Conservation (phyloP, 2,888 invertebrate genomes). For the Drosophila pegasa region DNA sequence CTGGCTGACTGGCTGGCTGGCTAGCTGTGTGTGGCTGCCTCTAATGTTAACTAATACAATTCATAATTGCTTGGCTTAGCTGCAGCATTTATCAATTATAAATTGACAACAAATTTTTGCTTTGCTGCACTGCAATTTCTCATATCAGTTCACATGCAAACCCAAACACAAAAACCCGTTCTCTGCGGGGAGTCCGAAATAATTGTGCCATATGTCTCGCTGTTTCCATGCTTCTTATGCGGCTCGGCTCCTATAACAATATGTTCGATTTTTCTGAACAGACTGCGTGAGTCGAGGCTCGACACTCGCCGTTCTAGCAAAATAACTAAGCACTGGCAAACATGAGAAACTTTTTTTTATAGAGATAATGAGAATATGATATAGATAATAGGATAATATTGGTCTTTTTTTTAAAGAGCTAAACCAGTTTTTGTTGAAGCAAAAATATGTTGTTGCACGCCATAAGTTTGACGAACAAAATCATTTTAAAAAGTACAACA, state of each 20-base stretch:
- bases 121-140: constrained; percentile 1
- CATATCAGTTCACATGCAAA: constrained; percentile 17
- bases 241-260: constrained; percentile 2
- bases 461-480: no score
- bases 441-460: no score
- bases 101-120: neutral
- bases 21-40: neutral
- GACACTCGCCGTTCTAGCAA: neutral
- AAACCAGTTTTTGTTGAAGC: no score
- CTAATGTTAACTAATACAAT: neutral
- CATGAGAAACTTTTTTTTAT: neutral
- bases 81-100: constrained; percentile 3
- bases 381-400: no score
- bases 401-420: no score
- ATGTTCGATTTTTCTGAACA: constrained; percentile 4
- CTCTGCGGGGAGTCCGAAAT: constrained; percentile 9
- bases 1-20: neutral
- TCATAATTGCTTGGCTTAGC: neutral
- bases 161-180: constrained; percentile 6
- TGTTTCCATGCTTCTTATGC: neutral
- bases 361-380: no score
- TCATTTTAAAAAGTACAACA: no score
- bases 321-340: constrained; percentile 1
- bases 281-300: neutral
- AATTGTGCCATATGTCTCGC: constrained; percentile 18